Conservation (phyloP, 1,140 invertebrate species). For the Drosophila kikkawai region DNA sequence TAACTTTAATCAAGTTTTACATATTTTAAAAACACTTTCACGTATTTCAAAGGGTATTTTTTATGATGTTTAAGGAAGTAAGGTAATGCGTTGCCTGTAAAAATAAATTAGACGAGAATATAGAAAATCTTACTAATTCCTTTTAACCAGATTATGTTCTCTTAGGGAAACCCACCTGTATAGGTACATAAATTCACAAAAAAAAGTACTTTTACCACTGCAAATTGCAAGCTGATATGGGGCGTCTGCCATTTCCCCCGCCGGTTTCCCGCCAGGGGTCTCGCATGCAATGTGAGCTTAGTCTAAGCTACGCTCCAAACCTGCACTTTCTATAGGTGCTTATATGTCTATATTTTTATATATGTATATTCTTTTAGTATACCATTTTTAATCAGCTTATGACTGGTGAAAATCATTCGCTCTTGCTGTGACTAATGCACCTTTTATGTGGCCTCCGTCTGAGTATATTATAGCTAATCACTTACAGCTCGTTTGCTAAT, state of each 20-base stretch:
- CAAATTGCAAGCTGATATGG: slow-evolving; percentile 64
- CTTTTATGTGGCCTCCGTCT: slow-evolving; percentile 5
- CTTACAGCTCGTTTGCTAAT: slow-evolving; percentile 8
- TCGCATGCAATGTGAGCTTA: slow-evolving; percentile 58
- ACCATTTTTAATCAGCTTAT: slow-evolving; percentile 23
- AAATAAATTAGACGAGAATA: background rate
- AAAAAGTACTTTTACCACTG: slow-evolving; percentile 49
- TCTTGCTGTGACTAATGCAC: slow-evolving; percentile 33
- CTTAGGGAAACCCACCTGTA: slow-evolving; percentile 5
- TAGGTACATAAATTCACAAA: slow-evolving; percentile 17
- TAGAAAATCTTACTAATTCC: background rate
- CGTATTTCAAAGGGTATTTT: background rate
- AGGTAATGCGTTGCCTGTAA: background rate
- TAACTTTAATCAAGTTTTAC: background rate
- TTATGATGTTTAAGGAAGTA: background rate
- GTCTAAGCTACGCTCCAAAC: slow-evolving; percentile 28
- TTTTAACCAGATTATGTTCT: background rate
- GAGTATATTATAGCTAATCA: slow-evolving; percentile 13
- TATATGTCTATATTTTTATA: slow-evolving; percentile 7
- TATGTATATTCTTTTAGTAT: slow-evolving; percentile 18
- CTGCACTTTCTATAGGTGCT: slow-evolving; percentile 33
- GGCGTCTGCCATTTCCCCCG: slow-evolving; percentile 19
- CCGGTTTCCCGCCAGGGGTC: slow-evolving; percentile 12
- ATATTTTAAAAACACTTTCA: background rate
- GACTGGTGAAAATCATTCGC: slow-evolving; percentile 25